Conservation (phyloP, 2,888 invertebrate genomes). For the Cryptus armator region DNA sequence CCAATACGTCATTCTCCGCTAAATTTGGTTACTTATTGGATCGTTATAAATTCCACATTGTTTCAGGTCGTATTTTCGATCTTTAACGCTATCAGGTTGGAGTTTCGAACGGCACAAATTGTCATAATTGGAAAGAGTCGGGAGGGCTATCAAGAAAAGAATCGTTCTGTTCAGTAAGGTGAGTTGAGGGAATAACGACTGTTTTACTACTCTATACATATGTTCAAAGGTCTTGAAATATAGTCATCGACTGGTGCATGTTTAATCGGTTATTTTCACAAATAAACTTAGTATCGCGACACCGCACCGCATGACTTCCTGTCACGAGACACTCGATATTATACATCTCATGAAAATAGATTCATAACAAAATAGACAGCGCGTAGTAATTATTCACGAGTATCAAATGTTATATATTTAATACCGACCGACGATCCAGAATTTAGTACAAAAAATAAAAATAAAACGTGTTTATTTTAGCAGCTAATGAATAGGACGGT, state of each 20-base stretch:
- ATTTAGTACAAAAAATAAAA: too few relatives aligned
- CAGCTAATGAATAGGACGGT: too few relatives aligned
- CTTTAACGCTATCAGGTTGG: slow-evolving; percentile 43
- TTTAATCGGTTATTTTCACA: neutral
- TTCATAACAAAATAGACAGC: too few relatives aligned
- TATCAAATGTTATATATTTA: too few relatives aligned
- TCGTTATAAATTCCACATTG: slow-evolving; percentile 43
- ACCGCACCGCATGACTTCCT: too few relatives aligned
- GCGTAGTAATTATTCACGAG: too few relatives aligned
- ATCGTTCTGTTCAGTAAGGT: neutral
- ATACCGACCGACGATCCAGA: too few relatives aligned
- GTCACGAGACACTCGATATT: too few relatives aligned
- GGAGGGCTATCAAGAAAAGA: neutral
- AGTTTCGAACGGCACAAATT: slow-evolving; percentile 52
- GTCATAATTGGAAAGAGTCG: neutral
- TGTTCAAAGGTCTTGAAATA: neutral
- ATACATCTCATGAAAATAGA: too few relatives aligned
- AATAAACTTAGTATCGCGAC: neutral
- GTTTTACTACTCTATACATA: neutral
- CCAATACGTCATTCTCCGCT: slow-evolving; percentile 74
- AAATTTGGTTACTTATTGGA: slow-evolving; percentile 50
- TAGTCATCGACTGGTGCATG: neutral
- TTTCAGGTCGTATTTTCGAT: slow-evolving; percentile 34
- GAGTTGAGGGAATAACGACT: neutral
- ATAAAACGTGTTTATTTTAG: too few relatives aligned